These are phyloP conservation scores for Platyscapa corneri DNA, from an alignment of 1,140 invertebrate genomes.

Conservation along the genomic window DNA sequence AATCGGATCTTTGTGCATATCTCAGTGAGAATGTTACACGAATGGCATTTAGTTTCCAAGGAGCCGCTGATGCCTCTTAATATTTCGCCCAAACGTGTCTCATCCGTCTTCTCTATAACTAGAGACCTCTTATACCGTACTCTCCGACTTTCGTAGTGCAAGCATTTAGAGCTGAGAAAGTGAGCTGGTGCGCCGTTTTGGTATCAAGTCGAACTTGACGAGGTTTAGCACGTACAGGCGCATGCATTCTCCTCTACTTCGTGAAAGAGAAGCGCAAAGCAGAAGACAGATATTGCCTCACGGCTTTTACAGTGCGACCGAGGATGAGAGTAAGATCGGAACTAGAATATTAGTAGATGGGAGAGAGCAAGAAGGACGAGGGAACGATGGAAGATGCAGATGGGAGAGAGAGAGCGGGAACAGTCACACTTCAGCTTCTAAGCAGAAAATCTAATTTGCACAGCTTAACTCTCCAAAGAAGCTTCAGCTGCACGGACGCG, in stretches of 20 bases:
- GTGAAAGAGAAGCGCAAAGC: background rate
- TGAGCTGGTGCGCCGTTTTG: background rate
- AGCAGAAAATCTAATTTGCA: constrained; percentile 23
- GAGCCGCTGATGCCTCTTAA: background rate
- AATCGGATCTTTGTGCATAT: background rate
- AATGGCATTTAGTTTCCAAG: background rate
- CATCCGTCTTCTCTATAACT: background rate
- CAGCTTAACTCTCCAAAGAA: constrained; percentile 9
- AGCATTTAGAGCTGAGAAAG: background rate
- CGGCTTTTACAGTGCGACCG: background rate
- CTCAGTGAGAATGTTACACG: background rate
- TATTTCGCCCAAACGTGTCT: background rate
- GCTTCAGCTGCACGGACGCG: background rate
- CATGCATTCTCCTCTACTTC: background rate
- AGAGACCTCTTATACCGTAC: background rate
- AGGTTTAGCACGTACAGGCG: background rate
- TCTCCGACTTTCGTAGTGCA: background rate
- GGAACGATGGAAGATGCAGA: background rate
- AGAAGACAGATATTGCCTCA: background rate
- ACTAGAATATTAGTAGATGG: background rate
- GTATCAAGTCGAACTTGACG: constrained; percentile 5
- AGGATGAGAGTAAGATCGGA: background rate
- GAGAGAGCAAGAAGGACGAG: background rate
- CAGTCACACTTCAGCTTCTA: constrained; percentile 21
- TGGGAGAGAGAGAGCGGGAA: background rate